These are phyloP conservation scores for Cuculus canorus DNA, from an alignment of 2,797 vertebrate species.

Conservation along the genomic window DNA sequence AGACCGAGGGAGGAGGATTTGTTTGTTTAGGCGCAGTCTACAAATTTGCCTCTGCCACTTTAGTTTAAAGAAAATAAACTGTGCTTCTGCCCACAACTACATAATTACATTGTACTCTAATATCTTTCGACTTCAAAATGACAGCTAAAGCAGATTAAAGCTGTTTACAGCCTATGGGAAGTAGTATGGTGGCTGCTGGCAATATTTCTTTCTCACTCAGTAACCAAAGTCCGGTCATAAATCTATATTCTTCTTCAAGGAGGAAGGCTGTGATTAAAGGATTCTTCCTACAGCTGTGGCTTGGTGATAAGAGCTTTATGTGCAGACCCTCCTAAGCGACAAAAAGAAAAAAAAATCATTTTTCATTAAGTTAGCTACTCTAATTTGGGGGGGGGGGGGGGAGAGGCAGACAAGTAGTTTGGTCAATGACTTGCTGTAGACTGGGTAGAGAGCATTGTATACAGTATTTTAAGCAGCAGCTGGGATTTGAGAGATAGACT, in stretches of 20 bases:
- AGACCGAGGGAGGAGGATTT: not conserved
- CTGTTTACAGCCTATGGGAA: slow-evolving; percentile 68
- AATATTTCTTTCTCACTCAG: slow-evolving; percentile 69
- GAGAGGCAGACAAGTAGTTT: slow-evolving; percentile 38
- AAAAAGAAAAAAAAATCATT: slow-evolving; percentile 65
- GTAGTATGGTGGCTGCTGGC: slow-evolving; percentile 56
- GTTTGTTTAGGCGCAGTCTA: slow-evolving; percentile 28
- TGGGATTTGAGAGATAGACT: slow-evolving; percentile 53
- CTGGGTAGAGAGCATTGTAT: slow-evolving; percentile 17
- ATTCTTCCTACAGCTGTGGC: slow-evolving; percentile 75
- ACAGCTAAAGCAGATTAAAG: slow-evolving; percentile 75
- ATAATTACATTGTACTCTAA: slow-evolving; percentile 71
- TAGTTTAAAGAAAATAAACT: slow-evolving; percentile 63
- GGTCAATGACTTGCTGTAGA: slow-evolving; percentile 45
- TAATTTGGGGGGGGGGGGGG: slow-evolving; percentile 35
- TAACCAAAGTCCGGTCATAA: slow-evolving; percentile 72
- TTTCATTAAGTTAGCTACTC: slow-evolving; percentile 64
- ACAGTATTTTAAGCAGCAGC: slow-evolving; percentile 18
- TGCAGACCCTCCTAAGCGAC: slow-evolving; percentile 65
- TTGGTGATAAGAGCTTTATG: slow-evolving; percentile 76
- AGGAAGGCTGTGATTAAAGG: slow-evolving; percentile 77
- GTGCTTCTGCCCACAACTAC: slow-evolving; percentile 60
- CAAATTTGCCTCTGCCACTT: slow-evolving; percentile 24
- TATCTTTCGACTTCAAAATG: slow-evolving; percentile 72
- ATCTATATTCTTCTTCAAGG: slow-evolving; percentile 78